Percentiles rank a stretch among this genome's conserved stretches.
Evolutionary conservation across 1,140 invertebrate species (phyloP).

Genomic region (Drosophila tsacasi): DNA sequence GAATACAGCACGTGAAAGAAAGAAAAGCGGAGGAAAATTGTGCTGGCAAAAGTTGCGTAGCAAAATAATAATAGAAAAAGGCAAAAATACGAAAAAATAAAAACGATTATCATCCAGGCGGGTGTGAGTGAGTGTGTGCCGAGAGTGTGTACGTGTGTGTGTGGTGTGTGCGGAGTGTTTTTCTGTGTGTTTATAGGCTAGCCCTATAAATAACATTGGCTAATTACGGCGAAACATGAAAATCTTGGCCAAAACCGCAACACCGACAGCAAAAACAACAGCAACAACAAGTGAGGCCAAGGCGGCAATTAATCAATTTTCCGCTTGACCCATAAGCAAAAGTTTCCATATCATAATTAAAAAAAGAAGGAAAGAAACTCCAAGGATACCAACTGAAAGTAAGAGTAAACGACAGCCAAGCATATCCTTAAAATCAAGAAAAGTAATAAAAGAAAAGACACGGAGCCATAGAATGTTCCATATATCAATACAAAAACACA

Average conservation of each 20-base stretch:
- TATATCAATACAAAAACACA: conserved; percentile 8
- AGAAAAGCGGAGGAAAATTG: conserved; percentile 44
- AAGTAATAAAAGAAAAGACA: not conserved
- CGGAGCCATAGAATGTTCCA: not conserved
- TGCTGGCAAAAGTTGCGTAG: conserved; percentile 27
- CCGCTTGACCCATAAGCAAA: conserved; percentile 73
- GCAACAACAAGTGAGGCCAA: conserved; percentile 39
- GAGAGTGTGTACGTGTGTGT: conserved; percentile 13
- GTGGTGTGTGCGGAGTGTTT: conserved; percentile 9
- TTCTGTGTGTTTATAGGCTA: conserved; percentile 11
- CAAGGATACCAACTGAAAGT: conserved; percentile 21
- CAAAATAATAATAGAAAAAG: conserved; percentile 29
- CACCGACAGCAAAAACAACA: conserved; percentile 4
- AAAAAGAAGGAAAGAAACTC: conserved; percentile 10
- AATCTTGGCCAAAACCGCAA: conserved; percentile 70
- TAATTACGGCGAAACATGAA: conserved; percentile 82
- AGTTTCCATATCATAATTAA: conserved; percentile 67
- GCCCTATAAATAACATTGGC: conserved; percentile 76
- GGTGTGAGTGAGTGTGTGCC: conserved; percentile 23
- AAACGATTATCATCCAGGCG: conserved; percentile 73
- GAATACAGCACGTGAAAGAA: conserved; percentile 28
- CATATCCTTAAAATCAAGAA: conserved; percentile 13
- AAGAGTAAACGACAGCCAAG: conserved; percentile 17
- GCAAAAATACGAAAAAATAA: conserved; percentile 41
- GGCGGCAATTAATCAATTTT: conserved; percentile 80